Conservation (phyloP, 1,140 invertebrate genomes). For the Drosophila insularis region DNA sequence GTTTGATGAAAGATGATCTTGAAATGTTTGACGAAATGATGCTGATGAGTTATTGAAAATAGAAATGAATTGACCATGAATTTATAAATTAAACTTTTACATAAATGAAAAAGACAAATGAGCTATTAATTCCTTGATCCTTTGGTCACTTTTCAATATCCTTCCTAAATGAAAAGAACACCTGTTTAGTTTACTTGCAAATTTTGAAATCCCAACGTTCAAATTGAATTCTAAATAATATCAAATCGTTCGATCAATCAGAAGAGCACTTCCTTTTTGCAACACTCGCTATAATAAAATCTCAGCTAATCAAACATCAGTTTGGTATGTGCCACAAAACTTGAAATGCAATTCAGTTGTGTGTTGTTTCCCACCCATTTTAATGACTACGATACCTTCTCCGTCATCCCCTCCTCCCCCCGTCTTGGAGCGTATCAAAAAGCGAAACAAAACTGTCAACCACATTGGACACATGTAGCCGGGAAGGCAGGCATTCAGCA, state of each 20-base stretch:
- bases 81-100: too few relatives aligned
- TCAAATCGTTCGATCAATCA: conserved; percentile 10
- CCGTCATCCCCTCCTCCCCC: neutral
- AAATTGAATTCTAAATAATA: neutral
- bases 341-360: conserved; percentile 18
- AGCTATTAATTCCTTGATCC: neutral
- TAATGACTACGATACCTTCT: conserved; percentile 39
- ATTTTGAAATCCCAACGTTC: neutral
- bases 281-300: conserved; percentile 1
- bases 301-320: conserved; percentile 46
- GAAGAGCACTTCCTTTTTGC: neutral
- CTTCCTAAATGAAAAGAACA: too few relatives aligned
- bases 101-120: too few relatives aligned
- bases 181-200: too few relatives aligned
- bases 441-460: conserved; percentile 74
- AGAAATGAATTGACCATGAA: too few relatives aligned
- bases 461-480: conserved; percentile 68
- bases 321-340: conserved; percentile 18
- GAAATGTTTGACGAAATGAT: neutral
- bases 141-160: too few relatives aligned
- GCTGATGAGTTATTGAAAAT: too few relatives aligned
- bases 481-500: conserved; percentile 25
- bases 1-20: conserved; percentile 1
- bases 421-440: conserved; percentile 32
- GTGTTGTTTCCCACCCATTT: conserved; percentile 58